Conservation (phyloP, 2,888 invertebrate species). For the Parthenolecanium corni region DNA sequence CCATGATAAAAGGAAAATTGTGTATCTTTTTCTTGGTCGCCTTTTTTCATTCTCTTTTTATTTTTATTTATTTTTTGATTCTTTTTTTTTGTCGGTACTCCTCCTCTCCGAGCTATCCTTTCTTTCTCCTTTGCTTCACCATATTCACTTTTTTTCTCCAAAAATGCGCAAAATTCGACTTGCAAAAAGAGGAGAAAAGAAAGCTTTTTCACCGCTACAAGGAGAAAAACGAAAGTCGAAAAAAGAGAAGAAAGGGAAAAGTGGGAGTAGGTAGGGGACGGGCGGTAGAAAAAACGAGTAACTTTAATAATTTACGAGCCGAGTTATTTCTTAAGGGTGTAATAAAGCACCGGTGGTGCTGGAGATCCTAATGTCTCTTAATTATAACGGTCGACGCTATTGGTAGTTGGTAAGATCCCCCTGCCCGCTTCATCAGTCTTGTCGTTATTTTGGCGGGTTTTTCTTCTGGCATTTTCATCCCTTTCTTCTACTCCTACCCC, state of each 20-base stretch:
- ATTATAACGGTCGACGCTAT: constrained; percentile 29
- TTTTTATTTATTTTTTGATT: too few relatives aligned
- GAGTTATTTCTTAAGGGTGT: constrained; percentile 29
- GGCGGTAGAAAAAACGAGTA: constrained; percentile 7
- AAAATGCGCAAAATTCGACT: constrained; percentile 6
- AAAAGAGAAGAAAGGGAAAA: not conserved
- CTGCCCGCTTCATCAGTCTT: not conserved
- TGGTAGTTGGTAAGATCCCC: constrained; percentile 19
- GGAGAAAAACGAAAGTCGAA: constrained; percentile 3
- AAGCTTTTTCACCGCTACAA: not conserved
- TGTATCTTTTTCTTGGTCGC: constrained; percentile 10
- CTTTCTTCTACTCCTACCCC: constrained; percentile 1
- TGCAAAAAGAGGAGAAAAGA: constrained; percentile 9
- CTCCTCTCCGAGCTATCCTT: not conserved
- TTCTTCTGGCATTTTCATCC: constrained; percentile 21
- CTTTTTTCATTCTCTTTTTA: not conserved
- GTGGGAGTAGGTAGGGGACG: not conserved
- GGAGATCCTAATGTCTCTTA: constrained; percentile 28
- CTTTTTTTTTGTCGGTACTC: too few relatives aligned
- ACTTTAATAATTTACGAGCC: constrained; percentile 24
- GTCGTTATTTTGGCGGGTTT: constrained; percentile 19
- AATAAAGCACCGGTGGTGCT: constrained; percentile 25
- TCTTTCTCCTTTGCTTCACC: not conserved
- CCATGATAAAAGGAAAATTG: constrained; percentile 22
- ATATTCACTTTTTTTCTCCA: not conserved